Percentiles rank a stretch among this genome's conserved stretches.
Evolutionary conservation across 1,140 invertebrate genomes (phyloP).

Genomic region (Drosophila tani): DNA sequence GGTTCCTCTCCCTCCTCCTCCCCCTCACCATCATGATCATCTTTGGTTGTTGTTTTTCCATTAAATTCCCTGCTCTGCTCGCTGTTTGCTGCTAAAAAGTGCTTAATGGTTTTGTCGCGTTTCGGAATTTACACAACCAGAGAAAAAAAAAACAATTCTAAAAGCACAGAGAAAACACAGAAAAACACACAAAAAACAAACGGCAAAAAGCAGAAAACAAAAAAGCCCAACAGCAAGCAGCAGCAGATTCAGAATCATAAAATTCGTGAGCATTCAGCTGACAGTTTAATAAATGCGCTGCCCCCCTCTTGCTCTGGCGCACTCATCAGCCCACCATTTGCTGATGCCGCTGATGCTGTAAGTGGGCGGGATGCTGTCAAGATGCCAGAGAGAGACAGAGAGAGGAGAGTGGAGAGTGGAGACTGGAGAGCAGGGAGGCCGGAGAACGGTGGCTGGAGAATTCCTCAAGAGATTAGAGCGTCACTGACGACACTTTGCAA

Average conservation of each 20-base stretch:
- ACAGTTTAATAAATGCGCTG: slow-evolving; percentile 75
- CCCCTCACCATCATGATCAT: slow-evolving; percentile 34
- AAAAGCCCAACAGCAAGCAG: slow-evolving; percentile 18
- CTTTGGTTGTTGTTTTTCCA: slow-evolving; percentile 48
- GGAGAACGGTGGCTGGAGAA: slow-evolving; percentile 26
- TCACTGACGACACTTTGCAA: too few relatives aligned
- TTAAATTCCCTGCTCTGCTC: slow-evolving; percentile 52
- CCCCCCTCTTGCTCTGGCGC: neutral
- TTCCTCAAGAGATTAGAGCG: slow-evolving; percentile 18
- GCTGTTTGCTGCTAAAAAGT: slow-evolving; percentile 49
- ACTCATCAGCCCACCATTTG: slow-evolving; percentile 7
- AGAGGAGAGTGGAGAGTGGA: neutral
- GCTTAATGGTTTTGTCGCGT: slow-evolving; percentile 79
- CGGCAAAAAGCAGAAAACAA: slow-evolving; percentile 25
- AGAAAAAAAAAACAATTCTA: slow-evolving; percentile 1
- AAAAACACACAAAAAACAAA: slow-evolving; percentile 44
- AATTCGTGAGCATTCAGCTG: slow-evolving; percentile 74
- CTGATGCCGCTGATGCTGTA: slow-evolving; percentile 14
- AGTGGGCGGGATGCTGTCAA: slow-evolving; percentile 33
- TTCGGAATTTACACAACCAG: slow-evolving; percentile 72
- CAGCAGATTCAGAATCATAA: slow-evolving; percentile 55
- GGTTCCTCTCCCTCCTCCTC: slow-evolving; percentile 36
- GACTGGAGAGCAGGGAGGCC: neutral
- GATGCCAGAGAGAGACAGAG: slow-evolving; percentile 4
- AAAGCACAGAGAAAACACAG: slow-evolving; percentile 12